These are phyloP conservation scores for Troglohyphantes excavatus DNA, from an alignment of 2,888 invertebrate species.

Conservation along the genomic window DNA sequence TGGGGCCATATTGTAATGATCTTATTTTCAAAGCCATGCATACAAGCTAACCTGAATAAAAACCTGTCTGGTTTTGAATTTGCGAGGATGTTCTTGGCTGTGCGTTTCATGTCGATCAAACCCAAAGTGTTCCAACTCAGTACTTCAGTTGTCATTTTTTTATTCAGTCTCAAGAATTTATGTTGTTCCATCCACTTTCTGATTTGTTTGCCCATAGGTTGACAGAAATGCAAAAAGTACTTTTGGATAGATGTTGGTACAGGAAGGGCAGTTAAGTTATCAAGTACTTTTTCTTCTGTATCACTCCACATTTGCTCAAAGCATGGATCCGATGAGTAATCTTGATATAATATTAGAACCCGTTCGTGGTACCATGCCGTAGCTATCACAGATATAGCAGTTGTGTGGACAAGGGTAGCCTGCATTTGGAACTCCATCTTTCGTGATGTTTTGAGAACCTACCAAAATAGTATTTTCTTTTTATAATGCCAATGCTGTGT, in stretches of 20 bases:
- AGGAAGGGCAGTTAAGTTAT: not conserved
- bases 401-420: not conserved
- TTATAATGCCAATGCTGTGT: too few relatives aligned
- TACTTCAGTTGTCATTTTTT: not conserved
- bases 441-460: not conserved
- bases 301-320: not conserved
- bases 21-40: not conserved
- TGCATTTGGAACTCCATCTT: not conserved
- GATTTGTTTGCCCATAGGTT: not conserved
- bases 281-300: not conserved
- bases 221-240: not conserved
- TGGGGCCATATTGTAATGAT: not conserved
- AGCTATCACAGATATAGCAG: not conserved
- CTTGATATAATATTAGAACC: not conserved
- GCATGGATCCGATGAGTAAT: not conserved
- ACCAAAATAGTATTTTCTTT: too few relatives aligned
- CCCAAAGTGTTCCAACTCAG: not conserved
- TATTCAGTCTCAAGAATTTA: not conserved
- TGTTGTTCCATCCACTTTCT: not conserved
- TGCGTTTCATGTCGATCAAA: not conserved
- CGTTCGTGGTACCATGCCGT: not conserved
- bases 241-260: not conserved
- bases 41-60: not conserved
- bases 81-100: not conserved
- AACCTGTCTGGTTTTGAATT: not conserved